Conservation (phyloP, 1,140 invertebrate species). For the Chrysoperla carnea region DNA sequence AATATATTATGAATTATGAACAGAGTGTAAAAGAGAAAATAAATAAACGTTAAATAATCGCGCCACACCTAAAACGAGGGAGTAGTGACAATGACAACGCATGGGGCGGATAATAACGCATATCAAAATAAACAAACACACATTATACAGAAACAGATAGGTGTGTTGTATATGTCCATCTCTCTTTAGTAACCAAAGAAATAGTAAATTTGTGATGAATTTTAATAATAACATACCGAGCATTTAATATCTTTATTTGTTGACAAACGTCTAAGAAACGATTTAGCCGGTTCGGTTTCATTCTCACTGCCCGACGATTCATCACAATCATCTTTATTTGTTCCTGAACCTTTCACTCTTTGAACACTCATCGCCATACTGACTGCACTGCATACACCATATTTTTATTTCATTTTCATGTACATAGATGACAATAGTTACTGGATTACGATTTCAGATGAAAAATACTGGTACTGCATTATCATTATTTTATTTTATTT, state of each 20-base stretch:
- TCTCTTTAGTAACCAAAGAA: conserved; percentile 3
- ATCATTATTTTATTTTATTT: no score
- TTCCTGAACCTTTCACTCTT: conserved; percentile 13
- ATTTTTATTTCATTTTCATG: no score
- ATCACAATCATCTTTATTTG: conserved; percentile 10
- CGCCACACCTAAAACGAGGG: conserved; percentile 11
- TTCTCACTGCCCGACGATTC: conserved; percentile 46
- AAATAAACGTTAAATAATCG: neutral
- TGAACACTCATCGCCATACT: conserved; percentile 10
- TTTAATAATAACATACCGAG: conserved; percentile 28
- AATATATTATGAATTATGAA: no score
- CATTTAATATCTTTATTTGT: conserved; percentile 43
- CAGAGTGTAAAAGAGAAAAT: no score
- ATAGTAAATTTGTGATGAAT: conserved; percentile 6
- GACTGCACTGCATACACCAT: conserved; percentile 1
- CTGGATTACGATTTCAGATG: no score
- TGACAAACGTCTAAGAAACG: conserved; percentile 44
- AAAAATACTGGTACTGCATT: no score
- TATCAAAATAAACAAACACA: conserved; percentile 13
- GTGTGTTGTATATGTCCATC: neutral
- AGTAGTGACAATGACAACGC: no score
- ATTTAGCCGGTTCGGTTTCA: conserved; percentile 42
- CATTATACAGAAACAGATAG: conserved; percentile 6
- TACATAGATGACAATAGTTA: no score
- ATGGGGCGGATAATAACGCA: no score